These are phyloP conservation scores for Mormyrus lacerda DNA, from an alignment of 2,113 vertebrate species.

Conservation along the genomic window DNA sequence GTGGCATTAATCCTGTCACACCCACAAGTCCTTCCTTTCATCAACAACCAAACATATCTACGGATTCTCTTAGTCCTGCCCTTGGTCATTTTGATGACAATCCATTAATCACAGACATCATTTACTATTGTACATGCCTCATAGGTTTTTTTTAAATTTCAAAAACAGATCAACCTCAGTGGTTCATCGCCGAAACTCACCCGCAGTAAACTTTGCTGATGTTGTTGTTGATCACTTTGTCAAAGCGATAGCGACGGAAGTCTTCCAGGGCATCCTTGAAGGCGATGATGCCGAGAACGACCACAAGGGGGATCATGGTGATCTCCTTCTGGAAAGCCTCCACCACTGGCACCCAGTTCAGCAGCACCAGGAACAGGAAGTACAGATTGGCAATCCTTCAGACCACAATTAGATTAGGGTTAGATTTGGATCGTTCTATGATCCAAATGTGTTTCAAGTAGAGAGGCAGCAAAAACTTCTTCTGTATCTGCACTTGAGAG, in stretches of 20 bases:
- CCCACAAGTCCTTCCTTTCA: neutral
- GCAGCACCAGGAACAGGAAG: conserved; percentile 82
- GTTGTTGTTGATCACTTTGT: conserved; percentile 84
- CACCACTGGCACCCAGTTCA: conserved; percentile 96
- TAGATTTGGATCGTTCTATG: neutral
- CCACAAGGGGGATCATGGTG: conserved; percentile 87
- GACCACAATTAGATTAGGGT: neutral
- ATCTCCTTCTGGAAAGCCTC: conserved; percentile 97
- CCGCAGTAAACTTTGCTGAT: conserved; percentile 72
- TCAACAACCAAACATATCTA: neutral
- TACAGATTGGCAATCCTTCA: conserved; percentile 88
- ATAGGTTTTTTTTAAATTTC: neutral
- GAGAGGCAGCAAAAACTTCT: neutral
- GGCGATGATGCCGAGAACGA: conserved; percentile 79
- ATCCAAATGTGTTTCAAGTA: neutral
- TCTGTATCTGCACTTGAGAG: neutral
- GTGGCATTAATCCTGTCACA: neutral
- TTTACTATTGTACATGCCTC: neutral
- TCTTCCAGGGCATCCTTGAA: conserved; percentile 93
- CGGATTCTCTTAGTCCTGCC: neutral
- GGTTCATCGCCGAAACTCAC: conserved; percentile 53
- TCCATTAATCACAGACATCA: neutral
- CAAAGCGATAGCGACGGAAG: conserved; percentile 81
- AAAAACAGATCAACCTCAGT: neutral
- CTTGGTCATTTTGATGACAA: neutral